Conservation (phyloP, 2,113 vertebrate genomes). For the Mionectes macconnelli region DNA sequence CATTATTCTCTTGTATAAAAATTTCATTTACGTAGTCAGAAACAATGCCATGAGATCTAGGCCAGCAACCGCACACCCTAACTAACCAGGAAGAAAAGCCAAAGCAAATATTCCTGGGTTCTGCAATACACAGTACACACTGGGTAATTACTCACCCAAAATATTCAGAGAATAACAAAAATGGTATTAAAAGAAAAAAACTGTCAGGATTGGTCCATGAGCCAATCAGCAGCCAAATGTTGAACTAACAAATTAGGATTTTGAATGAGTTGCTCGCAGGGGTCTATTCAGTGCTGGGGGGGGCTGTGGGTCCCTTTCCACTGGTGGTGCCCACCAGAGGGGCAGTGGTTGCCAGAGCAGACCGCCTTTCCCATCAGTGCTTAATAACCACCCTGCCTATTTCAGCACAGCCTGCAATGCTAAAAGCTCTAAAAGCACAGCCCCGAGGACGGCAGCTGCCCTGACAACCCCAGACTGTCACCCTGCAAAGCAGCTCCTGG, state of each 20-base stretch:
- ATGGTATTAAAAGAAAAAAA: background rate
- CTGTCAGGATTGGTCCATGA: background rate
- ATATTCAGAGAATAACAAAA: background rate
- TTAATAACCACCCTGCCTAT: background rate
- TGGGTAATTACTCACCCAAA: background rate
- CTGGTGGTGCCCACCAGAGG: accelerated
- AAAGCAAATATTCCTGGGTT: constrained; percentile 51
- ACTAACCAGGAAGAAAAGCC: constrained; percentile 46
- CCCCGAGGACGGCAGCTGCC: background rate
- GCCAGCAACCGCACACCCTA: constrained; percentile 26
- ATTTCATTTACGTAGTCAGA: constrained; percentile 38
- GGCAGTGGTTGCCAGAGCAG: background rate
- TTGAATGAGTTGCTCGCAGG: accelerated
- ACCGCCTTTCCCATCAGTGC: accelerated
- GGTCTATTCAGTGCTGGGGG: accelerated
- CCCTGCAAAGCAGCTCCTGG: background rate
- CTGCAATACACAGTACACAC: background rate
- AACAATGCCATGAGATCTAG: constrained; percentile 46
- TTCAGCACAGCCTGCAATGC: background rate
- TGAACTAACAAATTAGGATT: background rate
- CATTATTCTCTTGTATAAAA: constrained; percentile 45
- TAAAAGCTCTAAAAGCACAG: background rate
- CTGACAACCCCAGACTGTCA: background rate
- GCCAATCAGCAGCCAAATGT: background rate
- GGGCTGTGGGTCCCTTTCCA: background rate